Base-by-base conservation (phyloP, 2,888 invertebrate species). In the Torymus auratus region DNA sequence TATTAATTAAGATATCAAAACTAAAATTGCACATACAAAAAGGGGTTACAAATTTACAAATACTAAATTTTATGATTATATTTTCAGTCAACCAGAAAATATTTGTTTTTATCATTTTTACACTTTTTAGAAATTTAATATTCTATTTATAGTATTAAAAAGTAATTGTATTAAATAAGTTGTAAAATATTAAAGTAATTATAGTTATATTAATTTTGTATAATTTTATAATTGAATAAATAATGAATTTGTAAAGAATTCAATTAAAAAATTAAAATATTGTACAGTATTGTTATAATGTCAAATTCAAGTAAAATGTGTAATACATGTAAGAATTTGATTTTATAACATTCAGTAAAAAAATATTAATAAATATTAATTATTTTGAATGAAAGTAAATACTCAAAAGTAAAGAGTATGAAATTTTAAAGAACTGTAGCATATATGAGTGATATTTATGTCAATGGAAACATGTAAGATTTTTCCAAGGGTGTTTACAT, bases 1-100 rank as follows among this genome's bases (percentile, higher is more conserved):
- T 92, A 92, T 86, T 92, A 86, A 86, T 70, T 71, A 28, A 68
- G 17, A 56, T 56, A 65, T 28, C 50, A 72, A 58, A 61, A 1
- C 15, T 20, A 67, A 17, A 2, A 69, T 17, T 64, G 23, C 64
- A 55, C 58, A 13, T 23, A 13, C 20, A n/a, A 53, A 41, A 17
- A 61, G 4, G 15, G 3, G 15, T 53, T 60, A 55, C 53, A 76
- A 71, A 12, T 62, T 74, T 28, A 12, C 60, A 50, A 68, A 23
- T 64, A 64, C 13, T 23, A 15, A 50, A 23, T 60, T 62, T 55
- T 7, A 23, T 53, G 23, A 23, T 41, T 60, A 56, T 17, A 60
- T 61, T 68, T 41, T 52, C 10, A 69, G n/a, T 28, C 68, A 28
- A 41, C 55, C 55, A 12, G 64, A 78, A 67, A 15, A 3, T 52